These are phyloP conservation scores for Drosophila eugracilis DNA, from an alignment of 1,140 invertebrate genomes.

Conservation along the genomic window DNA sequence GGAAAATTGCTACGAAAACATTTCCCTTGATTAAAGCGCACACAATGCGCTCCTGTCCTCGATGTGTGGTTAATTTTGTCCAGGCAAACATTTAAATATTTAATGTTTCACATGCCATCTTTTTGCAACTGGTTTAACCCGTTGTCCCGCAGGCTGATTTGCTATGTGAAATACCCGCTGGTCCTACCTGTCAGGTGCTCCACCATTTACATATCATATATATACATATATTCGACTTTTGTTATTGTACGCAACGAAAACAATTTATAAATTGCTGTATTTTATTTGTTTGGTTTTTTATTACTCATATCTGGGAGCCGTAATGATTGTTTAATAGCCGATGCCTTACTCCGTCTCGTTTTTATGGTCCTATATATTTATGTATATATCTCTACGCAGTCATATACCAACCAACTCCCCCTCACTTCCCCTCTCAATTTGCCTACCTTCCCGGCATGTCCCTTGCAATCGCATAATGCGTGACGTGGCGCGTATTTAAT, in stretches of 20 bases:
- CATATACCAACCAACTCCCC: background rate
- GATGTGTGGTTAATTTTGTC: constrained; percentile 20
- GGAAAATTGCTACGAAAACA: constrained; percentile 13
- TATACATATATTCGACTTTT: constrained; percentile 25
- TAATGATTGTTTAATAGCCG: constrained; percentile 76
- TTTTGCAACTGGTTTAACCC: constrained; percentile 38
- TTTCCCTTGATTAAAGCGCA: constrained; percentile 17
- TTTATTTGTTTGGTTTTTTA: constrained; percentile 58
- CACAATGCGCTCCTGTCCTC: constrained; percentile 9
- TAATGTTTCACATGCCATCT: constrained; percentile 18
- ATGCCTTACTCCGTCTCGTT: constrained; percentile 48
- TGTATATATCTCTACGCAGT: constrained; percentile 13
- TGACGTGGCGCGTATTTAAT: constrained; percentile 69
- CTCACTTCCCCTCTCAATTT: background rate
- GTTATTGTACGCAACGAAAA: constrained; percentile 36
- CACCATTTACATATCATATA: constrained; percentile 4
- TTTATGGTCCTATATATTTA: constrained; percentile 40
- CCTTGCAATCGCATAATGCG: constrained; percentile 50
- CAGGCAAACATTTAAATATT: constrained; percentile 21
- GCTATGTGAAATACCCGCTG: background rate
- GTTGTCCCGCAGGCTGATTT: constrained; percentile 24
- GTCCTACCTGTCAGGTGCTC: constrained; percentile 1
- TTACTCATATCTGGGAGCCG: constrained; percentile 64
- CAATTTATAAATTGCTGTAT: constrained; percentile 47
- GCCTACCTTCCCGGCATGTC: too few species aligned